phyloP scores from a whole-genome alignment of 2,888 invertebrate species.

The Eupithecia centaureata region DNA sequence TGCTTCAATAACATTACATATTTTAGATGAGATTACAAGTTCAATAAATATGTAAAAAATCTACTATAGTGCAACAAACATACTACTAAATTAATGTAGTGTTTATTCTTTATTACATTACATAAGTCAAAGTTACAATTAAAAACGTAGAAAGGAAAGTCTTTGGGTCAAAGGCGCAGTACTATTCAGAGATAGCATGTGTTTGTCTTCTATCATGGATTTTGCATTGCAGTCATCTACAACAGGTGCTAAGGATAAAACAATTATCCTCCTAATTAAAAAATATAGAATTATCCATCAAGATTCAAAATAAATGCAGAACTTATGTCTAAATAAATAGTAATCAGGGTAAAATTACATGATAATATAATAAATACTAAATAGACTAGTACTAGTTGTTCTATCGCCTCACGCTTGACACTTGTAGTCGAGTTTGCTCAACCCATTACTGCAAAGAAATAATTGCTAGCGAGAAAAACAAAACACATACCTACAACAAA shows the following conservation, averaged over 20 bases:
- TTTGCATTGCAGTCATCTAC: background rate
- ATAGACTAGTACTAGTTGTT: conserved; percentile 37
- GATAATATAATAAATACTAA: conserved; percentile 4
- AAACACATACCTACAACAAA: too few species aligned
- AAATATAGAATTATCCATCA: conserved; percentile 7
- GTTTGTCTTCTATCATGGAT: background rate
- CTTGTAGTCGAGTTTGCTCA: conserved; percentile 73
- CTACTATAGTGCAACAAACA: background rate
- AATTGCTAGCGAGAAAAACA: background rate
- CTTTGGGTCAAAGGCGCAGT: background rate
- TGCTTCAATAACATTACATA: conserved; percentile 4
- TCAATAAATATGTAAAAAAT: background rate
- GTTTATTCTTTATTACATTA: background rate
- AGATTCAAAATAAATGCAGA: conserved; percentile 34
- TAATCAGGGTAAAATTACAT: conserved; percentile 2
- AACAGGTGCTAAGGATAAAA: background rate
- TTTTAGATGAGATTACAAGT: background rate
- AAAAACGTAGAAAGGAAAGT: background rate
- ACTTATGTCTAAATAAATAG: conserved; percentile 21
- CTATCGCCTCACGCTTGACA: conserved; percentile 56
- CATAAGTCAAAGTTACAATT: background rate
- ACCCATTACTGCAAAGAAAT: conserved; percentile 68
- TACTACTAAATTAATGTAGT: background rate
- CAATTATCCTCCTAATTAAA: background rate
- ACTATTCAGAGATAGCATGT: background rate